A percentile compares a stretch with the other conserved stretches of the same genome.
Evolutionary conservation across 2,888 invertebrate species (phyloP).

Genomic region (Cantharis rufa): DNA sequence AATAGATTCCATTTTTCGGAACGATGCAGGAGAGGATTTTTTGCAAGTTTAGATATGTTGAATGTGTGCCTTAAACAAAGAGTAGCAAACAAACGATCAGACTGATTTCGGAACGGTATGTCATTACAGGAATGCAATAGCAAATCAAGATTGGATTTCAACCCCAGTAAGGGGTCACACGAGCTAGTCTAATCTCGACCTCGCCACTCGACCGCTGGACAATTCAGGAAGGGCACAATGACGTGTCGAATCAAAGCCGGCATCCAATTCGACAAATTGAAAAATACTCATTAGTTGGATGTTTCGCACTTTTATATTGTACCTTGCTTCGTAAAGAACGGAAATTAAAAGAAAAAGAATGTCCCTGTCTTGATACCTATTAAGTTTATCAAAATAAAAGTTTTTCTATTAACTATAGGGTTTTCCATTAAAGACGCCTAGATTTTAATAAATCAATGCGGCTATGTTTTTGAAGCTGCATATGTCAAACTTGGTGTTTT

Average conservation of each 20-base stretch:
- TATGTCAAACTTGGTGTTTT: no score
- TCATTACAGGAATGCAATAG: conserved; percentile 59
- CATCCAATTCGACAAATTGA: conserved; percentile 56
- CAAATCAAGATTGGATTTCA: conserved; percentile 59
- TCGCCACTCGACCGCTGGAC: conserved; percentile 51
- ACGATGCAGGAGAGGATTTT: neutral
- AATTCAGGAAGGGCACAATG: conserved; percentile 46
- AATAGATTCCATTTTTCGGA: neutral
- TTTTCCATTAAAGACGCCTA: no score
- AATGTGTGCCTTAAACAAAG: conserved; percentile 54
- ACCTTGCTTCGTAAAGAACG: conserved; percentile 26
- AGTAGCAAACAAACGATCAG: conserved; percentile 49
- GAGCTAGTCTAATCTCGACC: conserved; percentile 57
- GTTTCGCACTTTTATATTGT: conserved; percentile 42
- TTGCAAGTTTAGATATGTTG: conserved; percentile 3
- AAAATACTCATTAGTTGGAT: conserved; percentile 58
- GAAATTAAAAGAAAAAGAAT: conserved; percentile 32
- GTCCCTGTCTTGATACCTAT: conserved; percentile 2
- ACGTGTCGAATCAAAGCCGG: conserved; percentile 55
- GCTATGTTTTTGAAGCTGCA: no score
- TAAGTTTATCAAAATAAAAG: conserved; percentile 1
- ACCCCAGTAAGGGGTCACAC: conserved; percentile 51
- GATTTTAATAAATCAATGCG: no score
- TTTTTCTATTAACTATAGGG: neutral
- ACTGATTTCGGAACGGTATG: conserved; percentile 48